phyloP scores from a whole-genome alignment of 2,113 vertebrate genomes.

The Tachycineta bicolor region DNA sequence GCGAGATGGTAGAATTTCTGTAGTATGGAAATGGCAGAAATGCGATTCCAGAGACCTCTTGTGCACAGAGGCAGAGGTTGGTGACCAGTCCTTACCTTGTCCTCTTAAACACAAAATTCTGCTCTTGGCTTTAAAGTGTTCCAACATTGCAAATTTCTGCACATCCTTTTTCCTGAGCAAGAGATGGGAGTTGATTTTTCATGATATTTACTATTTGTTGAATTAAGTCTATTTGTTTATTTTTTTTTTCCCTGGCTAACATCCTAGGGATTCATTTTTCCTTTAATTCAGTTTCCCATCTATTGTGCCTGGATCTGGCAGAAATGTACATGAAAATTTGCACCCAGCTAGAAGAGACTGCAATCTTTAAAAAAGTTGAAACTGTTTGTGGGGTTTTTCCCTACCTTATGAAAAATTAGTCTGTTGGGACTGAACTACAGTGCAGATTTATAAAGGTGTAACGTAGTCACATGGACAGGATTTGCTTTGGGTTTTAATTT shows the following conservation, averaged over 20 bases:
- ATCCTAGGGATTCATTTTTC: not conserved
- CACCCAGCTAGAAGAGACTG: not conserved
- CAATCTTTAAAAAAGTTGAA: not conserved
- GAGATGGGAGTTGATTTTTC: not conserved
- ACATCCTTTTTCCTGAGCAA: not conserved
- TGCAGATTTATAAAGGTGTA: not conserved
- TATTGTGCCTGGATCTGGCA: not conserved
- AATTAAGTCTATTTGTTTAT: not conserved
- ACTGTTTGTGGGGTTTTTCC: not conserved
- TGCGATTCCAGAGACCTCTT: not conserved
- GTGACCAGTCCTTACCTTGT: not conserved
- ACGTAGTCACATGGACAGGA: accelerated
- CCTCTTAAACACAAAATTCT: not conserved
- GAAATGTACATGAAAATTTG: not conserved
- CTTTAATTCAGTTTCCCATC: not conserved
- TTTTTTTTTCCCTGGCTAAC: not conserved
- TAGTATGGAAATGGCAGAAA: not conserved
- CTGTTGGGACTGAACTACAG: not conserved
- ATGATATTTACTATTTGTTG: not conserved
- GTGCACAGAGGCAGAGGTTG: not conserved
- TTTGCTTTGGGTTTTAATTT: not conserved
- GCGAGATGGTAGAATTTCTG: not conserved
- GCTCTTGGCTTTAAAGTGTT: not conserved
- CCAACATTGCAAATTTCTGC: not conserved
- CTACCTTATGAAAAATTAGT: not conserved